These are phyloP conservation scores for Habroteleia sp. DNA, from an alignment of 2,888 invertebrate genomes.

Conservation along the genomic window DNA sequence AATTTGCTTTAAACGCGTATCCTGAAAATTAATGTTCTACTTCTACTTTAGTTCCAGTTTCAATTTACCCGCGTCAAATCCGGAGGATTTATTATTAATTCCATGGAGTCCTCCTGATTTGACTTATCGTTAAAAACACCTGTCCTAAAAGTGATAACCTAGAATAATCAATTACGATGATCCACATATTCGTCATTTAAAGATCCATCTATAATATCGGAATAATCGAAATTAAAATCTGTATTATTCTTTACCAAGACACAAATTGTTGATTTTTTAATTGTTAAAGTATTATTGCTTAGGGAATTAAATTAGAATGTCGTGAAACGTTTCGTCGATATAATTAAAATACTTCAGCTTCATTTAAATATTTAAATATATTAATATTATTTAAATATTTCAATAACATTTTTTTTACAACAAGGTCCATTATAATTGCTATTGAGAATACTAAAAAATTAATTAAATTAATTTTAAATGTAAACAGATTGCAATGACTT, in stretches of 20 bases:
- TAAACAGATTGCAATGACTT: no score
- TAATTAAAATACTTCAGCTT: no score
- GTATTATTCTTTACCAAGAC: conserved; percentile 43
- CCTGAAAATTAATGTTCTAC: conserved; percentile 4
- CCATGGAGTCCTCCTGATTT: not conserved
- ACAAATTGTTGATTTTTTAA: conserved; percentile 18
- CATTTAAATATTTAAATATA: not conserved
- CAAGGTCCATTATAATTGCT: not conserved
- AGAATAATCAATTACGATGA: conserved; percentile 1
- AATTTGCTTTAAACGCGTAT: conserved; percentile 6
- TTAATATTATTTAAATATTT: no score
- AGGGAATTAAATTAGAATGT: conserved; percentile 2
- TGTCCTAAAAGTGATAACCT: conserved; percentile 11
- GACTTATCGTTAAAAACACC: conserved; percentile 1
- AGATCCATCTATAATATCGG: conserved; percentile 13
- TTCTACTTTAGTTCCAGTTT: not conserved
- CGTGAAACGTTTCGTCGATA: conserved; percentile 15
- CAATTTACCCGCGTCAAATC: conserved; percentile 1
- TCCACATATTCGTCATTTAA: not conserved
- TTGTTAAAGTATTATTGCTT: conserved; percentile 4
- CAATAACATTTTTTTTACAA: no score
- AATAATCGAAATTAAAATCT: conserved; percentile 6
- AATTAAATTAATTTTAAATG: not conserved
- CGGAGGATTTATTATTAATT: conserved; percentile 1
- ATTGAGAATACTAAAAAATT: no score